A percentile compares a stretch with the other conserved stretches of the same genome.
phyloP scores from a whole-genome alignment of 2,113 vertebrate species.

The Platysternon megacephalum region DNA sequence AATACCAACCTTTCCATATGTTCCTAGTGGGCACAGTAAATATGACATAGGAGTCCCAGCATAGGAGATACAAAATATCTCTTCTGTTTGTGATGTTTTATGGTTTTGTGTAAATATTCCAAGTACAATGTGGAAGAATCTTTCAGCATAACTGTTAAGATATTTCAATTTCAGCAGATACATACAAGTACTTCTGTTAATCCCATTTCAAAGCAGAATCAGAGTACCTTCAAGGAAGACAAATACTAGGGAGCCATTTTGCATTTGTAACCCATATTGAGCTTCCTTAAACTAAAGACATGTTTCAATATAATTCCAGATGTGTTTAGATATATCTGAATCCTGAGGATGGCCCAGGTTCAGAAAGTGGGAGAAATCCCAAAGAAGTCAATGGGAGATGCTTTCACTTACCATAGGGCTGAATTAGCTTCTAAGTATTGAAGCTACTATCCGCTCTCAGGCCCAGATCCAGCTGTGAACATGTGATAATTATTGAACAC shows the following conservation, averaged over 20 bases:
- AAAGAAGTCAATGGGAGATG: background rate
- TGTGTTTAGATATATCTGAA: background rate
- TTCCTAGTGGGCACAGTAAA: background rate
- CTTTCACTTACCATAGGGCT: slow-evolving; percentile 8
- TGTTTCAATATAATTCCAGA: background rate
- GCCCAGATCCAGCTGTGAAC: background rate
- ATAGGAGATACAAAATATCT: background rate
- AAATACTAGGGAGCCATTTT: background rate
- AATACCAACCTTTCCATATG: background rate
- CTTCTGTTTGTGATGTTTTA: background rate
- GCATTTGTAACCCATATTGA: background rate
- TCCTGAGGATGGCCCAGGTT: background rate
- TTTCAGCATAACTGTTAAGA: background rate
- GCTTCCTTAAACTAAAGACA: background rate
- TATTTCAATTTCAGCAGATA: background rate
- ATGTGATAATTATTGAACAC: background rate
- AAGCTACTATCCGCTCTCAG: background rate
- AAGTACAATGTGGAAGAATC: background rate
- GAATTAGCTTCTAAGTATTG: background rate
- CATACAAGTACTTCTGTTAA: background rate
- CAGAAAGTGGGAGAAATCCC: background rate
- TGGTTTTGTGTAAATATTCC: background rate
- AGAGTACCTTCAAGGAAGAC: background rate
- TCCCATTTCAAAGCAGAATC: background rate
- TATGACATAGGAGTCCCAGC: background rate